Percentiles rank a stretch among this genome's conserved stretches.
Evolutionary conservation across 2,797 vertebrate genomes (phyloP).

Genomic region (Amniataba percoides): DNA sequence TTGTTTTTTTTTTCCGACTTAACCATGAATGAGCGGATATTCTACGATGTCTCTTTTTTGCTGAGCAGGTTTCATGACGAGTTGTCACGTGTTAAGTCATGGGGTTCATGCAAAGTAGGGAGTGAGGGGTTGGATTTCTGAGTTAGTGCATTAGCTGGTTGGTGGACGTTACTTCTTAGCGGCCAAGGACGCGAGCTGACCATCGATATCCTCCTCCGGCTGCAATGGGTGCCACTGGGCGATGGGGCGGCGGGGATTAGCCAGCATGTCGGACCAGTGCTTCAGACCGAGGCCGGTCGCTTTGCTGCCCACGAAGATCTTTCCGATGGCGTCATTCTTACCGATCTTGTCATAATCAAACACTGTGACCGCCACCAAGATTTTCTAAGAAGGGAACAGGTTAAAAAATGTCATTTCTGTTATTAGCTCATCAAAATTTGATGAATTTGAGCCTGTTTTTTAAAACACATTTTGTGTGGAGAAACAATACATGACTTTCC

Average conservation of each 20-base stretch:
- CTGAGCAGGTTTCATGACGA: slow-evolving; percentile 75
- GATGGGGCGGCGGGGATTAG: slow-evolving; percentile 96
- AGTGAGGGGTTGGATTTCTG: slow-evolving; percentile 60
- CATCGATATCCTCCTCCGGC: slow-evolving; percentile 96
- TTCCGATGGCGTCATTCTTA: slow-evolving; percentile 98
- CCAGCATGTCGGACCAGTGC: slow-evolving; percentile 99
- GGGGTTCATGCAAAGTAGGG: slow-evolving; percentile 84
- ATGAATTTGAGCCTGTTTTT: not conserved
- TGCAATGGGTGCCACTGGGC: slow-evolving; percentile 98
- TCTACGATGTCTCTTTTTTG: slow-evolving; percentile 78
- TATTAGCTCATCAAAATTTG: not conserved
- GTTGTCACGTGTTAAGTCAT: slow-evolving; percentile 73
- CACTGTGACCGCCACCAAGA: slow-evolving; percentile 96
- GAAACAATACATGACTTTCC: not conserved
- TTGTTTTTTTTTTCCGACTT: slow-evolving; percentile 47
- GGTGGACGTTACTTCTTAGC: slow-evolving; percentile 91
- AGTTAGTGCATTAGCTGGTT: slow-evolving; percentile 78
- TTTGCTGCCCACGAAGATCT: slow-evolving; percentile 96
- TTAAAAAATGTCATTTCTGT: not conserved
- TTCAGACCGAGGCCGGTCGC: slow-evolving; percentile 92
- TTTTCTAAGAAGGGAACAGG: slow-evolving; percentile 88
- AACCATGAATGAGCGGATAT: slow-evolving; percentile 70
- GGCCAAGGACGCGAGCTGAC: slow-evolving; percentile 87
- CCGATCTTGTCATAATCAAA: slow-evolving; percentile 99
- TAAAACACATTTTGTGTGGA: not conserved